phyloP scores from a whole-genome alignment of 2,888 invertebrate species.

The Dyspetes luteomarginatus region DNA sequence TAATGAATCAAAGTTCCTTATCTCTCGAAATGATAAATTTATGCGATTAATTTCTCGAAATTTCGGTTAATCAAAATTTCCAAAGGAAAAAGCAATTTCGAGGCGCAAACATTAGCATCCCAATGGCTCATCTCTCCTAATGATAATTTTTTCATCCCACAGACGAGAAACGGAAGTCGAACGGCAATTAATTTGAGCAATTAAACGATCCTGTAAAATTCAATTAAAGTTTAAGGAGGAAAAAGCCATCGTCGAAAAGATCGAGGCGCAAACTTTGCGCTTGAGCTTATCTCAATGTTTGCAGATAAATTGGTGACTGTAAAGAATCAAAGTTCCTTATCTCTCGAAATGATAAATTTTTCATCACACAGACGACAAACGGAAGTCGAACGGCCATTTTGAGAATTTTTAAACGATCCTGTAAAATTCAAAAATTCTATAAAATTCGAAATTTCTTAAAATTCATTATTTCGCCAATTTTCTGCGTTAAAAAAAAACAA shows the following conservation, averaged over 20 bases:
- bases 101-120: no score
- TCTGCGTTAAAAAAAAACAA: no score
- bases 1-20: conserved; percentile 25
- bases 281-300: conserved; percentile 49
- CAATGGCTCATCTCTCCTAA: not conserved
- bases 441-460: no score
- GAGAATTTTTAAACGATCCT: not conserved
- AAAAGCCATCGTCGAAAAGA: conserved; percentile 31
- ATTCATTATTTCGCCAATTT: no score
- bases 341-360: conserved; percentile 48
- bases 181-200: no score
- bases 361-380: conserved; percentile 31
- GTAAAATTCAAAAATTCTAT: no score
- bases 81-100: not conserved
- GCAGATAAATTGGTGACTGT: conserved; percentile 45
- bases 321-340: conserved; percentile 31
- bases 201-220: no score
- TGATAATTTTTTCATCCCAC: no score
- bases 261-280: conserved; percentile 34
- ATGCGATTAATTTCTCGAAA: not conserved
- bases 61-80: not conserved
- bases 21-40: conserved; percentile 30
- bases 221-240: no score
- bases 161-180: no score
- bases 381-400: not conserved